Base-by-base conservation (phyloP, 2,888 invertebrate genomes). In the Crepidodera aurea region DNA sequence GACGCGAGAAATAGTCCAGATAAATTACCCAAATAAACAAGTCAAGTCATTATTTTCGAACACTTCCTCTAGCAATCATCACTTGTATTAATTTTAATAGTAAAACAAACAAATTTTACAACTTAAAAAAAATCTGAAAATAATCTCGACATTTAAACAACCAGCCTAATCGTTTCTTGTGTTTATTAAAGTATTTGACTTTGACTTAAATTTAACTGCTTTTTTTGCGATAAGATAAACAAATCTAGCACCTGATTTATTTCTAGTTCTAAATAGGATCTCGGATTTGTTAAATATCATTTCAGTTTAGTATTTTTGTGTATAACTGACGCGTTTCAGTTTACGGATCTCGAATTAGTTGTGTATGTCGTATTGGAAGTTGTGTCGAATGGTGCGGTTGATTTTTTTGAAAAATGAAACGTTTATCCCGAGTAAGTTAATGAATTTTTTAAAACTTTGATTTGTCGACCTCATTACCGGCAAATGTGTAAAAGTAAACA, bases 201-300 rank as follows among this genome's bases (percentile, higher is more conserved):
- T n/a, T 34, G 22, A 22, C 22, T 22, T 44, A 44, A 12, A 16
- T 42, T 16, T 39, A n/a, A 16, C 42, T 42, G 18, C 42, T n/a
- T 32, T 32, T 32, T 32, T 34, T n/a, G 34, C 1, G 44, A 44
- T 44, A 44, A 44, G 44, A 44, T 44, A 44, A 44, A 44, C 13
- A 25, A 44, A 44, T 44, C 22, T 22, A 44, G n/a, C 44, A 44
- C 44, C 44, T 19, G 22, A 44, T 44, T 44, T 16, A 25, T 44
- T 44, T 44, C 22, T 44, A 19, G 44, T 44, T 22, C n/a, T 12
- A 19, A 44, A 22, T 22, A 22, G n/a, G 3, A 19, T 42, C 42
- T 16, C 16, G 19, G 42, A 42, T 16, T 42, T 13, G 19, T 42
- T 42, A 10, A 42, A 42, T 29, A 42, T 42, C 8, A 42, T n/a